Evolutionary conservation across 2,888 invertebrate species (phyloP).

Genomic region (Pimpla rufipes): DNA sequence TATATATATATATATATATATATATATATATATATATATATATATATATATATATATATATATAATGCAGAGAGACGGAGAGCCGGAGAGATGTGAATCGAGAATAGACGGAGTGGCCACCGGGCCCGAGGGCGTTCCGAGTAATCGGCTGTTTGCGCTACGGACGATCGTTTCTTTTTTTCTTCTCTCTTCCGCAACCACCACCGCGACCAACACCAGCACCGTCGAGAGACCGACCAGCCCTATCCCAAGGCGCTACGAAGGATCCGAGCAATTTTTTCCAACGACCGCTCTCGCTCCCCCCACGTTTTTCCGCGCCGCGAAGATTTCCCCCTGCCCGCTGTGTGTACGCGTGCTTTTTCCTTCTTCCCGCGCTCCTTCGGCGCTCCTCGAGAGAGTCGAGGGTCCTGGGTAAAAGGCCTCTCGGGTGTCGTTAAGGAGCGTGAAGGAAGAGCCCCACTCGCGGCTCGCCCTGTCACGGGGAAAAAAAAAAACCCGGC

Average conservation of each 20-base stretch:
- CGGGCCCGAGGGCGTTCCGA: slow-evolving; percentile 3
- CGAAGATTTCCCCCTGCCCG: slow-evolving; percentile 4
- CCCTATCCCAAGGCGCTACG: neutral
- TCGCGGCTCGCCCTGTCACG: slow-evolving; percentile 4
- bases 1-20: neutral
- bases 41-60: neutral
- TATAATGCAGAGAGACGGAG: neutral
- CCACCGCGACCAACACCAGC: slow-evolving; percentile 23
- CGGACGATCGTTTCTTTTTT: slow-evolving; percentile 27
- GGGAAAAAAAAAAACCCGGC: slow-evolving; percentile 1
- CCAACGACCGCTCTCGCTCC: slow-evolving; percentile 6
- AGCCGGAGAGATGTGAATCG: slow-evolving; percentile 13
- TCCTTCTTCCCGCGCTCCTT: slow-evolving; percentile 25
- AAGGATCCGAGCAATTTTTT: slow-evolving; percentile 19
- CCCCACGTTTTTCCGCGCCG: slow-evolving; percentile 3
- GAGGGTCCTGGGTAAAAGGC: slow-evolving; percentile 48
- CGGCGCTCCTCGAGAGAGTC: slow-evolving; percentile 31
- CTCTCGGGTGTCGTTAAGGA: slow-evolving; percentile 69
- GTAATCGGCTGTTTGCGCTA: slow-evolving; percentile 40
- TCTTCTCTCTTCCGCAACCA: neutral
- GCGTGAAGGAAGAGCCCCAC: slow-evolving; percentile 34
- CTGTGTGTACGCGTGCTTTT: neutral
- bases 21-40: neutral
- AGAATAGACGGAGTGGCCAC: neutral
- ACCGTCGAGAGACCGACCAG: neutral